Conservation (phyloP, 2,113 vertebrate species). For the Thunnus maccoyii region DNA sequence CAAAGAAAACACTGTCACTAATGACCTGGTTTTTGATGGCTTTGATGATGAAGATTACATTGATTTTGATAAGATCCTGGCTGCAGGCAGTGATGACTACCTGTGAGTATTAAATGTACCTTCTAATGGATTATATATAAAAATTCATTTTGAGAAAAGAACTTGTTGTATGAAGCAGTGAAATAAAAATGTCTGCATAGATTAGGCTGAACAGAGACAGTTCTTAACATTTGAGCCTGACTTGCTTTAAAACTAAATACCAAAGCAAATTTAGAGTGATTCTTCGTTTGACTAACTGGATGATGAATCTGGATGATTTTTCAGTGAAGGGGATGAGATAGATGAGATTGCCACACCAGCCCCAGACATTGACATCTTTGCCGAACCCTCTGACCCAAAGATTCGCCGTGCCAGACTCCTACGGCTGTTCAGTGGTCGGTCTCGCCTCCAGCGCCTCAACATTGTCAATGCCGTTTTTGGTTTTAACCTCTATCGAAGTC, state of each 20-base stretch:
- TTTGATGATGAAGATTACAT: constrained; percentile 92
- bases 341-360: constrained; percentile 85
- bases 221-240: neutral
- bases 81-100: constrained; percentile 88
- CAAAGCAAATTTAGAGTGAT: neutral
- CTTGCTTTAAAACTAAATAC: neutral
- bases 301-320: constrained; percentile 31
- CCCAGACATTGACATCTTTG: constrained; percentile 85
- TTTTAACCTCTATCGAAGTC: constrained; percentile 91
- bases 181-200: neutral
- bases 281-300: neutral
- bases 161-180: neutral
- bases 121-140: neutral
- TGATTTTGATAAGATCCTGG: constrained; percentile 90
- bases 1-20: constrained; percentile 94
- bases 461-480: constrained; percentile 92
- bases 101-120: constrained; percentile 58
- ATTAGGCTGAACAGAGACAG: neutral
- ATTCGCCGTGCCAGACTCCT: constrained; percentile 88
- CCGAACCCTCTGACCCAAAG: constrained; percentile 85
- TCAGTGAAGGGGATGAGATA: constrained; percentile 87
- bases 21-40: constrained; percentile 89
- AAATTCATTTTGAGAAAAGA: neutral
- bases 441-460: constrained; percentile 94
- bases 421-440: constrained; percentile 91